A percentile compares a stretch with the other conserved stretches of the same genome.
These are phyloP conservation scores for Trogon surrucura DNA, from an alignment of 2,113 vertebrate species.

Conservation along the genomic window DNA sequence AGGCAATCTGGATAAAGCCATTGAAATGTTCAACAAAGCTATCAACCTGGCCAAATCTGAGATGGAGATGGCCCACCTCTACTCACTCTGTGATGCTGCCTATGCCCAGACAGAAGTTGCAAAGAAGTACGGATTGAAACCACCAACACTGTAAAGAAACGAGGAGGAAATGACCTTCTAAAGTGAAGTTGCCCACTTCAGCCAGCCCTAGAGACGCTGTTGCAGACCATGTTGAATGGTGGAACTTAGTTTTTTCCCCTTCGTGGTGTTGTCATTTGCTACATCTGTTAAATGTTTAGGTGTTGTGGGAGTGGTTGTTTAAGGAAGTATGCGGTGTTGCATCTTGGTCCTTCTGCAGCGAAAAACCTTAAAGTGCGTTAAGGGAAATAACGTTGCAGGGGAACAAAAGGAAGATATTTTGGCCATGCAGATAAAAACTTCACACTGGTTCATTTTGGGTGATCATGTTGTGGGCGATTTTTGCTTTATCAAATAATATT, in stretches of 20 bases:
- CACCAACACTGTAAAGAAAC: constrained; percentile 91
- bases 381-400: constrained; percentile 63
- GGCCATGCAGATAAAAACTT: constrained; percentile 85
- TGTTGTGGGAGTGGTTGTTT: constrained; percentile 76
- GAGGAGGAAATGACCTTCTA: constrained; percentile 64
- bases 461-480: constrained; percentile 68
- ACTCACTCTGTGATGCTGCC: constrained; percentile 96
- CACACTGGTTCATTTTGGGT: constrained; percentile 62
- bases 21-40: constrained; percentile 99
- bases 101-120: constrained; percentile 99
- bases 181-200: constrained; percentile 73
- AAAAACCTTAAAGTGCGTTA: constrained; percentile 32
- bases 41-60: constrained; percentile 99
- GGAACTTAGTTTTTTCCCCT: constrained; percentile 73
- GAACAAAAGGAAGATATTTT: constrained; percentile 63
- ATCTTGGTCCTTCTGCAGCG: constrained; percentile 70
- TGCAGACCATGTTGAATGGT: constrained; percentile 75
- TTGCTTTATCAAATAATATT: constrained; percentile 67
- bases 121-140: constrained; percentile 97
- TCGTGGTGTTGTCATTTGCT: constrained; percentile 76
- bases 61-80: constrained; percentile 99
- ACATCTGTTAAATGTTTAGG: constrained; percentile 77
- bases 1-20: constrained; percentile 98
- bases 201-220: constrained; percentile 73
- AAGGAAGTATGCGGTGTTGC: constrained; percentile 64